Evolutionary conservation across 2,113 vertebrate genomes (phyloP).

Genomic region (Phyllostomus hastatus): DNA sequence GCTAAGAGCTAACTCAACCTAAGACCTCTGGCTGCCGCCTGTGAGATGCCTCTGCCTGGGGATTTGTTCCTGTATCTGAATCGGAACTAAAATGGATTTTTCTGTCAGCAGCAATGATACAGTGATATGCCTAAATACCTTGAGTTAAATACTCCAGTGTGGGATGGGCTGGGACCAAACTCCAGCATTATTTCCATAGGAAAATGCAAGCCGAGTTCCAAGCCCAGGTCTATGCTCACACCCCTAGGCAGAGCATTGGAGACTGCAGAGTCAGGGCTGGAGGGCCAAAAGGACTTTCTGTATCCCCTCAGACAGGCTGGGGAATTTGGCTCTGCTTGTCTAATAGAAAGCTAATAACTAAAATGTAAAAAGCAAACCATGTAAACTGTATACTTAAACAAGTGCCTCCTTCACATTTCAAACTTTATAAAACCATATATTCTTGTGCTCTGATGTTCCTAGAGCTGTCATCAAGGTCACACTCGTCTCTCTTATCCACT

Average conservation of each 20-base stretch:
- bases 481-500: not conserved
- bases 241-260: not conserved
- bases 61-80: not conserved
- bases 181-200: not conserved
- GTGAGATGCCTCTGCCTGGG: not conserved
- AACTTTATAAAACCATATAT: not conserved
- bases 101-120: not conserved
- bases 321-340: not conserved
- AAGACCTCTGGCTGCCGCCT: not conserved
- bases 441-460: not conserved
- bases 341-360: not conserved
- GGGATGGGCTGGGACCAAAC: not conserved
- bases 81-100: not conserved
- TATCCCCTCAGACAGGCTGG: not conserved
- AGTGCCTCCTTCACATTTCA: constrained; percentile 54
- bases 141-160: not conserved
- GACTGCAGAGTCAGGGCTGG: no score
- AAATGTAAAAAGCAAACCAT: constrained; percentile 31
- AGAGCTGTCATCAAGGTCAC: not conserved
- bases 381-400: constrained; percentile 21
- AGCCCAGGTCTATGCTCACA: not conserved
- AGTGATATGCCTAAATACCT: not conserved
- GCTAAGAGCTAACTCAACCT: not conserved
- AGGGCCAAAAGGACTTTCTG: not conserved
- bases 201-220: not conserved